A percentile compares a stretch with the other conserved stretches of the same genome.
phyloP scores from a whole-genome alignment of 2,797 vertebrate species.

The Microcaecilia unicolor region DNA sequence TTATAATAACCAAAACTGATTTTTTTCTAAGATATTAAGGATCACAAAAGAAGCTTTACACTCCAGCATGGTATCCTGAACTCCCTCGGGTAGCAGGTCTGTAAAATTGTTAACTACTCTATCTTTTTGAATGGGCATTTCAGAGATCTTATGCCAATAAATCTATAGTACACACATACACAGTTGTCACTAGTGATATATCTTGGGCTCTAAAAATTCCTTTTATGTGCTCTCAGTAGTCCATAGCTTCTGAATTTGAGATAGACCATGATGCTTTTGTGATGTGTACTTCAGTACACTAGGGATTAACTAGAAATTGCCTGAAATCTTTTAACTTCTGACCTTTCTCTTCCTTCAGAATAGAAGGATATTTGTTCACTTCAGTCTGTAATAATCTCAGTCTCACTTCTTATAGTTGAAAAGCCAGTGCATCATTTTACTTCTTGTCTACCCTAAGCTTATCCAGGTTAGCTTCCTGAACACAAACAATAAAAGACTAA shows the following conservation, averaged over 20 bases:
- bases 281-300: neutral
- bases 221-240: neutral
- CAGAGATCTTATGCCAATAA: too few species aligned
- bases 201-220: neutral
- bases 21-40: too few species aligned
- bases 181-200: neutral
- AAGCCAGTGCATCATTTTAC: neutral
- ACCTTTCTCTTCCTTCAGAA: constrained; percentile 4
- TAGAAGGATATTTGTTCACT: neutral
- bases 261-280: neutral
- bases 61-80: too few species aligned
- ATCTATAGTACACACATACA: too few species aligned
- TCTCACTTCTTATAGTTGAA: neutral
- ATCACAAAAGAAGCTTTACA: too few species aligned
- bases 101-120: too few species aligned
- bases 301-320: neutral
- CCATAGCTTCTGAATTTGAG: neutral
- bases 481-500: too few species aligned
- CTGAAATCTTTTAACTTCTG: constrained; percentile 3
- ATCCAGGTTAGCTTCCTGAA: neutral
- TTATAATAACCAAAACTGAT: too few species aligned
- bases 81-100: too few species aligned
- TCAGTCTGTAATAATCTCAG: neutral
- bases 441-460: neutral
- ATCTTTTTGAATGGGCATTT: too few species aligned